These are phyloP conservation scores for Nasonovia ribisnigri DNA, from an alignment of 2,888 invertebrate species.

Conservation along the genomic window DNA sequence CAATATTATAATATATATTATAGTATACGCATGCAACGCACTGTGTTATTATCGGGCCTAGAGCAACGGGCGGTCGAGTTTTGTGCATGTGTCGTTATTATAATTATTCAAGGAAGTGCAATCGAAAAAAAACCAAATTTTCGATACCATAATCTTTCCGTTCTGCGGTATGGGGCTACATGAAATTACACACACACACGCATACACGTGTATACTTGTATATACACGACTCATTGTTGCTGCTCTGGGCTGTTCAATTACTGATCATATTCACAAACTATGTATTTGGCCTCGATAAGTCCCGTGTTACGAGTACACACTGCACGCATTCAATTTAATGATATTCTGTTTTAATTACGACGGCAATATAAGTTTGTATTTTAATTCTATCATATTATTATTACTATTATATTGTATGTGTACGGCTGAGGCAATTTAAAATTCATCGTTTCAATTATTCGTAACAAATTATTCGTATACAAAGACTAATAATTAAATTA, in stretches of 20 bases:
- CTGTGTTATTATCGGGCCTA: constrained; percentile 9
- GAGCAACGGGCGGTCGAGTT: neutral
- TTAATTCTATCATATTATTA: neutral
- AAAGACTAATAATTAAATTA: neutral
- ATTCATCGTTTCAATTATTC: neutral
- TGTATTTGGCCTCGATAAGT: constrained; percentile 30
- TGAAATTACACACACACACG: neutral
- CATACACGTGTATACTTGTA: neutral
- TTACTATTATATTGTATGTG: neutral
- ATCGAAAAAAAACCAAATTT: constrained; percentile 16
- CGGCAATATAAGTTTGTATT: neutral
- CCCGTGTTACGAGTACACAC: neutral
- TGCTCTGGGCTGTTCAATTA: neutral
- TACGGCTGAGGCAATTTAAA: neutral
- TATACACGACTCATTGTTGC: neutral
- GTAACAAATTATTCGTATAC: neutral
- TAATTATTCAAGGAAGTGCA: neutral
- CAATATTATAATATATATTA: neutral
- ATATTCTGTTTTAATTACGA: constrained; percentile 23
- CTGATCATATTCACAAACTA: neutral
- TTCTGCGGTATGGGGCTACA: neutral
- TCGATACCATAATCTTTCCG: neutral
- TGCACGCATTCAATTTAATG: neutral
- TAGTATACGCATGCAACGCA: neutral
- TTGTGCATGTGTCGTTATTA: neutral